These are phyloP conservation scores for Acleris holmiana DNA, from an alignment of 2,888 invertebrate species.

Conservation along the genomic window DNA sequence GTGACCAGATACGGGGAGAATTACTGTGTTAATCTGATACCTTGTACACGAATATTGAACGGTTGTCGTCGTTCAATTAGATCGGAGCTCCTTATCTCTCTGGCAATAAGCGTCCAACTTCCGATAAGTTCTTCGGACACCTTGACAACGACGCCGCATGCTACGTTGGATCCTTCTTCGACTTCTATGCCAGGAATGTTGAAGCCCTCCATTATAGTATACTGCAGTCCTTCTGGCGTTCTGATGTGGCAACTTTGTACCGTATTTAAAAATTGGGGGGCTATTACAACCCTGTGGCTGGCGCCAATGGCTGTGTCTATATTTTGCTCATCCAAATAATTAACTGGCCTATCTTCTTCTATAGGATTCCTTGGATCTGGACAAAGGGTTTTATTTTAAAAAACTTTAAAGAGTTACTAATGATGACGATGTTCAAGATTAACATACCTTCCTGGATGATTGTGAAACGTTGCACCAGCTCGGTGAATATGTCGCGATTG, in stretches of 20 bases:
- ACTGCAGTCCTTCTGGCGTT: conserved; percentile 33
- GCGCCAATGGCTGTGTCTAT: conserved; percentile 31
- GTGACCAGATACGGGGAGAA: conserved; percentile 24
- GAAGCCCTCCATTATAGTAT: conserved; percentile 28
- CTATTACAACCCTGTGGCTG: conserved; percentile 15
- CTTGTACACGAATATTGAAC: conserved; percentile 34
- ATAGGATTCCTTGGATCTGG: conserved; percentile 39
- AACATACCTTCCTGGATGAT: conserved; percentile 38
- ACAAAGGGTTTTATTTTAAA: neutral
- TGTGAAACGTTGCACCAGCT: conserved; percentile 27
- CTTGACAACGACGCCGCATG: conserved; percentile 21
- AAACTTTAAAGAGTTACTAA: neutral
- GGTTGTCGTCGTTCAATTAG: conserved; percentile 21
- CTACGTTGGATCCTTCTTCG: conserved; percentile 1
- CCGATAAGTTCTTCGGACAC: conserved; percentile 34
- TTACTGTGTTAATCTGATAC: conserved; percentile 25
- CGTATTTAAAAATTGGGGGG: conserved; percentile 1
- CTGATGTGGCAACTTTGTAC: conserved; percentile 34
- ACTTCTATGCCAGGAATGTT: conserved; percentile 23
- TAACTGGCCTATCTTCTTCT: conserved; percentile 26
- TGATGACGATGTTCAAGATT: neutral
- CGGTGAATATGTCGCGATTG: conserved; percentile 30
- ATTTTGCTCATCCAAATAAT: conserved; percentile 20
- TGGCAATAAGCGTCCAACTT: conserved; percentile 29
- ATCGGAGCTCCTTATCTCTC: conserved; percentile 23